Evolutionary conservation across 2,888 invertebrate genomes (phyloP), one percentile per base, ranked within the genome.

Genomic region (Parnassius apollo): DNA sequence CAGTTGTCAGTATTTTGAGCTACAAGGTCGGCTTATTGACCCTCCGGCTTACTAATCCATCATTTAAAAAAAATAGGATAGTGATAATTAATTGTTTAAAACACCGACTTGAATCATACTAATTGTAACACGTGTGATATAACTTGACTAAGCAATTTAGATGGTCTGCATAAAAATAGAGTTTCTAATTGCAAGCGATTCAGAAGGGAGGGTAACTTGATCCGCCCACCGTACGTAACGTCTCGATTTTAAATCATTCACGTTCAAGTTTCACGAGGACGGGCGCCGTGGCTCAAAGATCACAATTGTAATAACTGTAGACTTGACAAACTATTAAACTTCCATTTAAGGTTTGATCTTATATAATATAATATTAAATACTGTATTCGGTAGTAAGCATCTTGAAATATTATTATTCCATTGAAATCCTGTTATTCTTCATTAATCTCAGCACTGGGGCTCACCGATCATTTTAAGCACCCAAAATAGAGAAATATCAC

Each of bases 171-270:
- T 11, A 49, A 49, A 49, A 8, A 13, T n/a, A 46, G 46, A 13
- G 9, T 49, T 49, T 49, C 49, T 49, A 49, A 49, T 49, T 49
- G 13, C 49, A 49, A 9, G 13, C 49, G 49, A 13, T 49, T 11
- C 44, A 56, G 12, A 25, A 35, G 22, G n/a, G 22, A 12, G 45
- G 13, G 59, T 44, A 42, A 64, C 65, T 68, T 68, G 71, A 71
- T 70, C 67, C 69, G 61, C 59, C 46, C 35, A 56, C 55, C 61
- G 64, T 65, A 67, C 72, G 69, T 67, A 66, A 58, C 72, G 72
- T 72, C 71, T 71, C 73, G 70, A 70, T 74, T 69, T 72, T 77
- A 80, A 78, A 79, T 81, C 77, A 80, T 78, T 78, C 78, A 75
- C 73, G 75, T 75, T 67, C 69, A 67, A 66, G 73, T 74, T 75